Evolutionary conservation across 2,888 invertebrate species (phyloP), one percentile per base, ranked within the genome.

Genomic region (Elegia similella): DNA sequence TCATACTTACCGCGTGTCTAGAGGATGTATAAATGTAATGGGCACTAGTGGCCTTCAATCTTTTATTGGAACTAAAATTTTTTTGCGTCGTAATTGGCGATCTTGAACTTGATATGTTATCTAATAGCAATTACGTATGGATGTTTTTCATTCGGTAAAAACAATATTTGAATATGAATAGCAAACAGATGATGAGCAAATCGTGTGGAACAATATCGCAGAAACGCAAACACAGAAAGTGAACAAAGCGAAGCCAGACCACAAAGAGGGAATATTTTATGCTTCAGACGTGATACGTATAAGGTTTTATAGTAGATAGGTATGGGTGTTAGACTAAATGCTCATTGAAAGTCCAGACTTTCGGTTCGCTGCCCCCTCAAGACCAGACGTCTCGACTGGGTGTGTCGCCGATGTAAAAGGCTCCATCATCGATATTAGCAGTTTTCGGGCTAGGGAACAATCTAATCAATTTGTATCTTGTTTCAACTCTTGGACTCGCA

Each of bases 381-480:
- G 13, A 50, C 59, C 57, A 10, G 38, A 38, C 46, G 62, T 54
- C 62, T 58, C 55, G 62, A 62, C 64, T 16, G 64, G 62, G 64
- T 60, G 62, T 42, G 53, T 23, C 53, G 44, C 44, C 53, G 5
- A 15, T 43, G 29, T 54, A 43, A 46, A 44, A n/a, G 10, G 16
- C 30, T 34, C 44, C 8, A 44, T 29, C 23, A 46, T 23, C 23
- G 8, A 23, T 46, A 46, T 23, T 46, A 46, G n/a, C 8, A 10
- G n/a, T 38, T 38, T 38, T 10, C 38, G 6, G 3, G 23, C 23
- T 38, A 12, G n/a, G 12, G 12, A 12, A 1, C 12, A 38, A n/a
- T 1, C 38, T 5, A 38, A 38, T 38, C 0, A 12, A 38, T 38
- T 38, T 12, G 0, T n/a, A 5, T 12, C 38, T 38, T 12, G n/a